phyloP scores from a whole-genome alignment of 2,888 invertebrate species.

The Gastracanthus pulcherrimus region DNA sequence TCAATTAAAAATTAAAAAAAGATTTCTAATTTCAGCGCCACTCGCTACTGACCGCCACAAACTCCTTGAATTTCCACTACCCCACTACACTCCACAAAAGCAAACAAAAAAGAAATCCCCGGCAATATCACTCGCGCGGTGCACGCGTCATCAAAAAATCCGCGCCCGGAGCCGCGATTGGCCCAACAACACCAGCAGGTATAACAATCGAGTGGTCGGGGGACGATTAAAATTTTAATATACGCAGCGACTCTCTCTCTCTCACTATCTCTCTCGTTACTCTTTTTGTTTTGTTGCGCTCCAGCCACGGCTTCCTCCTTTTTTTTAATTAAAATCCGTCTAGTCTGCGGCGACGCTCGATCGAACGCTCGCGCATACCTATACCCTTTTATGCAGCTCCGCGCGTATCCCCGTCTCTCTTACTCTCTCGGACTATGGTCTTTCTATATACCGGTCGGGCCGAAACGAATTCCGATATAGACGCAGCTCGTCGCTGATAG shows the following conservation, averaged over 20 bases:
- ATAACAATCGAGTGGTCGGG: slow-evolving; percentile 17
- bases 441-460: background rate
- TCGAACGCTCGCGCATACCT: slow-evolving; percentile 8
- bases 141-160: background rate
- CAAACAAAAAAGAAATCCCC: background rate
- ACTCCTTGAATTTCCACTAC: no score
- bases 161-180: background rate
- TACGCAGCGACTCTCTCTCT: background rate
- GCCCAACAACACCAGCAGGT: background rate
- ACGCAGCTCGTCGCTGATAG: background rate
- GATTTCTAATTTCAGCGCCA: background rate
- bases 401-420: no score
- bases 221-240: slow-evolving; percentile 46
- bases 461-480: slow-evolving; percentile 36
- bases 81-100: no score
- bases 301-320: background rate
- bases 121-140: background rate
- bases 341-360: slow-evolving; percentile 21
- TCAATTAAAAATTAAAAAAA: background rate
- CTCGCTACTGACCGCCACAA: no score
- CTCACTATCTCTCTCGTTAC: background rate
- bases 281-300: background rate
- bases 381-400: no score
- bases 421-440: no score
- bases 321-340: slow-evolving; percentile 53